A percentile compares a stretch with the other conserved stretches of the same genome.
These are phyloP conservation scores for Hydraecia micacea DNA, from an alignment of 2,888 invertebrate genomes.

Conservation along the genomic window DNA sequence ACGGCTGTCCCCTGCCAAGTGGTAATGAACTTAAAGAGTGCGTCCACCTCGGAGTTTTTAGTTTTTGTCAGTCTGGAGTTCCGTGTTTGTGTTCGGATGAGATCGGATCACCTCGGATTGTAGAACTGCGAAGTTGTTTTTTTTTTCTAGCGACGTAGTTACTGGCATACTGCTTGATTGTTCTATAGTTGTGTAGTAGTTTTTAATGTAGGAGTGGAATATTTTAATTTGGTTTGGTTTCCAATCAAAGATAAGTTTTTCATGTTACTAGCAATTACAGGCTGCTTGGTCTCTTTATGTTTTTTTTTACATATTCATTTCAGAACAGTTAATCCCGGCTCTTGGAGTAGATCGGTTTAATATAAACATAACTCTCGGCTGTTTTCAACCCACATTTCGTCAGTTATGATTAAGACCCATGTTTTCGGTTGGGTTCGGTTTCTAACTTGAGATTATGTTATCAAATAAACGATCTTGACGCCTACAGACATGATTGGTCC, in stretches of 20 bases:
- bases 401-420: background rate
- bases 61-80: conserved; percentile 43
- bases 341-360: background rate
- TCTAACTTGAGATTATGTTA: background rate
- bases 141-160: background rate
- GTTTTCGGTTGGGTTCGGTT: background rate
- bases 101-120: background rate
- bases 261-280: background rate
- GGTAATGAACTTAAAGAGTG: conserved; percentile 86
- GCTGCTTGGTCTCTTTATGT: background rate
- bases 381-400: background rate
- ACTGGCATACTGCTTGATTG: background rate
- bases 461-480: background rate
- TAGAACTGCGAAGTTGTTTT: background rate
- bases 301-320: background rate
- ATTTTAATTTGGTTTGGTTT: background rate
- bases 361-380: background rate
- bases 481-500: no score
- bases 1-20: conserved; percentile 80
- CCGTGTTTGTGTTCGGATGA: conserved; percentile 12
- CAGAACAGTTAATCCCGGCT: background rate
- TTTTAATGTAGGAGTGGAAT: no score
- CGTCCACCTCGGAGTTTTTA: conserved; percentile 70
- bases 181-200: no score
- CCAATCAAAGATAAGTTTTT: background rate